phyloP scores from a whole-genome alignment of 2,113 vertebrate species.

The Scomber colias region DNA sequence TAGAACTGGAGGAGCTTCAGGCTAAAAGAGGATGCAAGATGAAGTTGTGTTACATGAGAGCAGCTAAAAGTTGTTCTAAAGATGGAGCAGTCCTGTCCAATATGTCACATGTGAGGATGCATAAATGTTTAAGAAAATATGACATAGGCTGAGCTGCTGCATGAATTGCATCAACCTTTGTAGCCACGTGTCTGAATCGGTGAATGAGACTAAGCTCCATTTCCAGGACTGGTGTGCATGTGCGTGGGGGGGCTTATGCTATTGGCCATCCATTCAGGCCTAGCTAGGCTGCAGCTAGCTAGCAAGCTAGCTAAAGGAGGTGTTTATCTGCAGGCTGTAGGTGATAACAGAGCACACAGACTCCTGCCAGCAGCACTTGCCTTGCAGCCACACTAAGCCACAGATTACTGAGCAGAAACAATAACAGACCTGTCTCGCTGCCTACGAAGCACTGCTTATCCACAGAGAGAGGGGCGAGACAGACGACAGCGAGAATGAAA shows the following conservation, averaged over 20 bases:
- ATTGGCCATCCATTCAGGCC: slow-evolving; percentile 35
- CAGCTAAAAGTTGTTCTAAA: slow-evolving; percentile 6
- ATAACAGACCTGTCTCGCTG: slow-evolving; percentile 84
- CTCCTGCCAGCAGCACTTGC: slow-evolving; percentile 83
- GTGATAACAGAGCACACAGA: slow-evolving; percentile 81
- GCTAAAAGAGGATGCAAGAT: slow-evolving; percentile 22
- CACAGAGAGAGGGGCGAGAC: slow-evolving; percentile 70
- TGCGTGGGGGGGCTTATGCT: slow-evolving; percentile 6
- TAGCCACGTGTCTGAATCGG: slow-evolving; percentile 1
- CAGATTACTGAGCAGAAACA: slow-evolving; percentile 85
- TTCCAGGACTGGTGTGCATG: not conserved
- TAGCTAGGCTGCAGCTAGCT: slow-evolving; percentile 45
- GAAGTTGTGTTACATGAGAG: slow-evolving; percentile 36
- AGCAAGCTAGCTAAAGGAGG: slow-evolving; percentile 67
- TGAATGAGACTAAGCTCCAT: slow-evolving; percentile 17
- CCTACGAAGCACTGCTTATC: slow-evolving; percentile 79
- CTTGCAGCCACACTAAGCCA: slow-evolving; percentile 82
- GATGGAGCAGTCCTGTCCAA: slow-evolving; percentile 6
- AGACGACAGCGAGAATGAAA: slow-evolving; percentile 64
- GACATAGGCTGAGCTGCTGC: not conserved
- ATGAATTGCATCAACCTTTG: not conserved
- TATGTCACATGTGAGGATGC: not conserved
- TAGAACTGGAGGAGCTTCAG: slow-evolving; percentile 38
- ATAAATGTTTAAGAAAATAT: not conserved
- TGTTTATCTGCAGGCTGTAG: slow-evolving; percentile 83